Percentiles rank a stretch among this genome's conserved stretches.
phyloP scores from a whole-genome alignment of 2,888 invertebrate genomes.

The Timandra comae region DNA sequence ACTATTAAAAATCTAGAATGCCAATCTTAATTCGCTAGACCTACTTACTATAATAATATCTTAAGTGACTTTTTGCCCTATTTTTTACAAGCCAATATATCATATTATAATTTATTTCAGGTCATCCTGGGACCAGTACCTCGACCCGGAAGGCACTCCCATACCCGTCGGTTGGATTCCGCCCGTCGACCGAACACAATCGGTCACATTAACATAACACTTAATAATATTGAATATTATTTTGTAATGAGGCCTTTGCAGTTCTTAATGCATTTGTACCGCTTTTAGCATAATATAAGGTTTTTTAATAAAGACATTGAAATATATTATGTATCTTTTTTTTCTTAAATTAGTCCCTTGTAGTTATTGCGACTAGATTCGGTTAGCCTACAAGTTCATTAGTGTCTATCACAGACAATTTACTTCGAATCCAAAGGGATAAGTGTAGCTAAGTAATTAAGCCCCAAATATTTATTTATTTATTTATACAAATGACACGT shows the following conservation, averaged over 20 bases:
- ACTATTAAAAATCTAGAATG: no score
- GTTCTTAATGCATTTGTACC: slow-evolving; percentile 14
- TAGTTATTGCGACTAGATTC: no score
- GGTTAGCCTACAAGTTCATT: no score
- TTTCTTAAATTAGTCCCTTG: not conserved
- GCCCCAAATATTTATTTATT: no score
- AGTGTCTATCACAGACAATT: no score
- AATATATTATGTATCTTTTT: slow-evolving; percentile 8
- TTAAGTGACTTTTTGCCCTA: no score
- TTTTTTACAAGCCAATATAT: not conserved
- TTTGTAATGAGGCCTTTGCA: slow-evolving; percentile 12
- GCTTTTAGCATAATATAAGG: slow-evolving; percentile 1
- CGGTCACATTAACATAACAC: slow-evolving; percentile 1
- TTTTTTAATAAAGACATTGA: slow-evolving; percentile 15
- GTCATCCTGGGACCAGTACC: slow-evolving; percentile 63
- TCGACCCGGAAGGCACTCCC: slow-evolving; percentile 69
- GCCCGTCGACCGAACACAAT: slow-evolving; percentile 38
- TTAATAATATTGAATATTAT: slow-evolving; percentile 7
- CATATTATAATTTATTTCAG: slow-evolving; percentile 52
- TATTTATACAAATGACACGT: no score
- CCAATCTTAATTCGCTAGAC: no score
- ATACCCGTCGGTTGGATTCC: slow-evolving; percentile 85
- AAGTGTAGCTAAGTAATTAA: no score
- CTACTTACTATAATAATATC: no score
- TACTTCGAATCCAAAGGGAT: no score